Base-by-base conservation (phyloP, 1,140 invertebrate species). In the Globodera rostochiensis region DNA sequence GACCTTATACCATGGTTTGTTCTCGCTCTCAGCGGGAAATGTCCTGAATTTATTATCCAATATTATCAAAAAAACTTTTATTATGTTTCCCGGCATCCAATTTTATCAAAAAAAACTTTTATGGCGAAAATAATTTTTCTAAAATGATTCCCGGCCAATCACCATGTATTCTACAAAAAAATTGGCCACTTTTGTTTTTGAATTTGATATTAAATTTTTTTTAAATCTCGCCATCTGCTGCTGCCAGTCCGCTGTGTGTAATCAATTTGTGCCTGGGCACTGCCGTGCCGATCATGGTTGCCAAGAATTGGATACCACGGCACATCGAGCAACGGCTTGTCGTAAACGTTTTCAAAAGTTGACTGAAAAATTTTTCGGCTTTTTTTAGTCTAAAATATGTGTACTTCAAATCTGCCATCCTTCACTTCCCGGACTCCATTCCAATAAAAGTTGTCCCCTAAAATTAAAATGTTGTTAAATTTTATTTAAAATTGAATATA, bases 211-310 rank as follows among this genome's bases (percentile, higher is more conserved):
- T 1, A 36, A 36, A 25, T 25, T 64, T 6, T 64, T 64, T 53
- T 53, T 15, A 7, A 53, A 53, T 53, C 9, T 15, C 57, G 19
- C 57, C 57, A 64, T 64, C 57, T 64, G 11, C 11, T 64, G 57
- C 57, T 64, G 57, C 57, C 53, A 9, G 90, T 91, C 9, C 60
- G 73, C 36, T 90, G 86, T 15, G 90, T 85, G 79, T 90, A 91
- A 36, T 81, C 83, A 69, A 91, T 85, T 82, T 91, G 87, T 13
- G 90, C 90, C 0, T 82, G 82, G 6, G 90, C 86, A 84, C 90
- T 90, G 66, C 90, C 90, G 80, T 88, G 85, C 77, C 91, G 90
- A 80, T 91, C 91, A 88, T 91, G 91, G 85, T 91, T 91, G 13
- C 91, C 91, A 77, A 91, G 90, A 0, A 91, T 86, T 2, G 91